phyloP scores from a whole-genome alignment of 2,797 vertebrate species.

The Sphaeramia orbicularis region DNA sequence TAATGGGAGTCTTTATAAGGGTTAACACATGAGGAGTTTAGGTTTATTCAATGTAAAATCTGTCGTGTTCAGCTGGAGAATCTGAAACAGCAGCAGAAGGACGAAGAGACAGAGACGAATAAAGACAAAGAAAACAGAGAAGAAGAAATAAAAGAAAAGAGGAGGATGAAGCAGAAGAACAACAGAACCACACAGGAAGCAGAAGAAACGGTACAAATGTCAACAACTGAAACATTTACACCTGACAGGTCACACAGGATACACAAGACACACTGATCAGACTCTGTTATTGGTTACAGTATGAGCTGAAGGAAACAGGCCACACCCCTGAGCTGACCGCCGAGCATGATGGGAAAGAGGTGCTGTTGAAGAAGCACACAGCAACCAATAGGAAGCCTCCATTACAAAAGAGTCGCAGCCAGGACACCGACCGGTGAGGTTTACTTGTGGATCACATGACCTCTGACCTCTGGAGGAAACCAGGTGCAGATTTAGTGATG shows the following conservation, averaged over 20 bases:
- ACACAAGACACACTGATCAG: background rate
- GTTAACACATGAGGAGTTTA: no score
- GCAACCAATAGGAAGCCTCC: conserved; percentile 59
- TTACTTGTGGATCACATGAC: no score
- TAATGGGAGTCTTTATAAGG: no score
- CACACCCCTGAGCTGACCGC: conserved; percentile 80
- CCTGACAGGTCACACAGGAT: no score
- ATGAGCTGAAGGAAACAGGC: conserved; percentile 80
- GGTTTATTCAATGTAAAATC: background rate
- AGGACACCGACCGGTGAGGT: conserved; percentile 44
- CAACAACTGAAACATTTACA: background rate
- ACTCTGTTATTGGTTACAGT: conserved; percentile 49
- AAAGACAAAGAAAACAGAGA: conserved; percentile 15
- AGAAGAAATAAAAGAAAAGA: conserved; percentile 22
- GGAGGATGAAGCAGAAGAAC: conserved; percentile 17
- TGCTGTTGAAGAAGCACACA: conserved; percentile 47
- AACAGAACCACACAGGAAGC: conserved; percentile 60
- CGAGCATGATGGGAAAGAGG: conserved; percentile 68
- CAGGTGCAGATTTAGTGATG: no score
- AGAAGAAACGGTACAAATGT: conserved; percentile 66
- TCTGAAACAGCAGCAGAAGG: conserved; percentile 27
- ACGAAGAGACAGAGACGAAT: background rate
- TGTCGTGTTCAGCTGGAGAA: conserved; percentile 50
- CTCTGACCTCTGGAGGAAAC: no score
- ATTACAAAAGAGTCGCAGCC: conserved; percentile 45